phyloP scores from a whole-genome alignment of 2,113 vertebrate species.

The Coracopsis vasa region DNA sequence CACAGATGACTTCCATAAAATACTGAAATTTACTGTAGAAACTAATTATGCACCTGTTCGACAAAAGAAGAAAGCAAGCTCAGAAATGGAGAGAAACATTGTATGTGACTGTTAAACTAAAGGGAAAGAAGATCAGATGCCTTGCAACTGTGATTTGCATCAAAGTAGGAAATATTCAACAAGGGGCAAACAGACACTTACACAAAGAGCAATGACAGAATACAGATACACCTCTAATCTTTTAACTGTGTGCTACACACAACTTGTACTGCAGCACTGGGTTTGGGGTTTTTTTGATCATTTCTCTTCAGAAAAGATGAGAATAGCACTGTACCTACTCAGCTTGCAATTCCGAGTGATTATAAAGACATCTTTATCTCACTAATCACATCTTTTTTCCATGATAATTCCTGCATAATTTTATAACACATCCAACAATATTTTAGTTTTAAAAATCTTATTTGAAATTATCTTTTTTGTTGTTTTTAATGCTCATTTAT shows the following conservation, averaged over 20 bases:
- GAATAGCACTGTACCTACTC: not conserved
- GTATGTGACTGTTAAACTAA: not conserved
- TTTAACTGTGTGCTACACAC: not conserved
- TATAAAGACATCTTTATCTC: not conserved
- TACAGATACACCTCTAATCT: not conserved
- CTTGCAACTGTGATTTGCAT: not conserved
- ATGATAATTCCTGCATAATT: not conserved
- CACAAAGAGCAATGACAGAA: not conserved
- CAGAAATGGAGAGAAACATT: not conserved
- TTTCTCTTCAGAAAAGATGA: not conserved
- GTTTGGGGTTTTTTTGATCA: not conserved
- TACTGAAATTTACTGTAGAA: not conserved
- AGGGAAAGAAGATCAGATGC: not conserved
- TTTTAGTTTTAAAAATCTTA: not conserved
- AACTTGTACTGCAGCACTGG: not conserved
- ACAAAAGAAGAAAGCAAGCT: not conserved
- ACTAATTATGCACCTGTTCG: not conserved
- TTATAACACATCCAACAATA: not conserved
- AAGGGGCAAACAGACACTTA: not conserved
- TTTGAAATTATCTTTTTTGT: not conserved
- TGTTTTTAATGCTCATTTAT: not conserved
- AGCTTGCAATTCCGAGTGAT: not conserved
- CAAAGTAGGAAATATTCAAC: not conserved
- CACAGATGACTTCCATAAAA: not conserved
- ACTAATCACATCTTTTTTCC: not conserved